Evolutionary conservation across 1,140 invertebrate species (phyloP).

Genomic region (Ips nitidus): DNA sequence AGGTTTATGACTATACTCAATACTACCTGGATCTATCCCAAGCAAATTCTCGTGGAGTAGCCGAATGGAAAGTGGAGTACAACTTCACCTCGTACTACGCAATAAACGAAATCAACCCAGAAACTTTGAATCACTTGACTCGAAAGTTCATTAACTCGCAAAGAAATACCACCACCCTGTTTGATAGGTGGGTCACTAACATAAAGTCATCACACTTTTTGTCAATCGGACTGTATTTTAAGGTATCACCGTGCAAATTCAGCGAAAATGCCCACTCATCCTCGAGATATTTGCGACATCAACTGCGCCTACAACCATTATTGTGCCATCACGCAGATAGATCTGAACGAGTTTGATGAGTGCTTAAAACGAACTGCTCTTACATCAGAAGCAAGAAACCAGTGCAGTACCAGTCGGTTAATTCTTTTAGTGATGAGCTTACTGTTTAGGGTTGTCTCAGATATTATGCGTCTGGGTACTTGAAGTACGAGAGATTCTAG

Average conservation of each 20-base stretch:
- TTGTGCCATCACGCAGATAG: slow-evolving; percentile 78
- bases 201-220: background rate
- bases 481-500: too few relatives aligned
- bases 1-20: slow-evolving; percentile 87
- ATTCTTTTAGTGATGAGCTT: too few relatives aligned
- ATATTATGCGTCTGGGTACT: too few relatives aligned
- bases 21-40: slow-evolving; percentile 81
- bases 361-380: slow-evolving; percentile 57
- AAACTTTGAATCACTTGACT: slow-evolving; percentile 72
- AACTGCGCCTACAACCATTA: slow-evolving; percentile 76
- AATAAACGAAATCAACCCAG: slow-evolving; percentile 65
- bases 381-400: slow-evolving; percentile 22
- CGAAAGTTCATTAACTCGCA: slow-evolving; percentile 68
- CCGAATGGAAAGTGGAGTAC: slow-evolving; percentile 79
- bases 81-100: slow-evolving; percentile 76
- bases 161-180: slow-evolving; percentile 62
- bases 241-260: slow-evolving; percentile 75
- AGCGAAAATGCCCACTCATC: slow-evolving; percentile 58
- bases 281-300: slow-evolving; percentile 61
- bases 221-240: slow-evolving; percentile 35
- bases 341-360: slow-evolving; percentile 69
- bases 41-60: slow-evolving; percentile 67
- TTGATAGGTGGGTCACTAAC: slow-evolving; percentile 62
- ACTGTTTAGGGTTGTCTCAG: too few relatives aligned
- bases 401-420: too few relatives aligned